Evolutionary conservation across 2,888 invertebrate genomes (phyloP).

Genomic region (Mythimna ferrago): DNA sequence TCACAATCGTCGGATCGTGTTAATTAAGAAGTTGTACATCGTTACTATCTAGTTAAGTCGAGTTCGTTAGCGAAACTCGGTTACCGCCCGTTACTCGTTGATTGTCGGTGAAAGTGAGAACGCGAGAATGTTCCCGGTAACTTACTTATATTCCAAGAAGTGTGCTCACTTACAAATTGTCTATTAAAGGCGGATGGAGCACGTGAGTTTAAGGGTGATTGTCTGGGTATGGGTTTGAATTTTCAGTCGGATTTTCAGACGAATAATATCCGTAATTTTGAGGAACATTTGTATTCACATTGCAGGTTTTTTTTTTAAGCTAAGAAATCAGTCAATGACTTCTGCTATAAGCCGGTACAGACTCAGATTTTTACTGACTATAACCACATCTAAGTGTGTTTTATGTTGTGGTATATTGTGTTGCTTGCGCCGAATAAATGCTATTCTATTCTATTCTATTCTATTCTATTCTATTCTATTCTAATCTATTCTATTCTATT

Average conservation of each 20-base stretch:
- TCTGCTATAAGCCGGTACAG: too few relatives aligned
- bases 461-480: too few relatives aligned
- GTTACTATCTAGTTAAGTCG: slow-evolving; percentile 84
- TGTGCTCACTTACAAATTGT: slow-evolving; percentile 55
- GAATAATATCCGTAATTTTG: too few relatives aligned
- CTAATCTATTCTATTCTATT: too few relatives aligned
- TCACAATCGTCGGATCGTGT: slow-evolving; percentile 75
- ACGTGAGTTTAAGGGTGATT: slow-evolving; percentile 15
- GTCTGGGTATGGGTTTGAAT: not conserved
- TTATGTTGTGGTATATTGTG: too few relatives aligned
- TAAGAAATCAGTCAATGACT: too few relatives aligned
- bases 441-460: too few relatives aligned
- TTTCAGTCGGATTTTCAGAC: not conserved
- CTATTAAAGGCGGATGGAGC: slow-evolving; percentile 35
- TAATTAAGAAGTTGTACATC: slow-evolving; percentile 85
- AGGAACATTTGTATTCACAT: too few relatives aligned
- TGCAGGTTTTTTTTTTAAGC: too few relatives aligned
- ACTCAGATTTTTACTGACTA: too few relatives aligned
- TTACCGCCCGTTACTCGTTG: slow-evolving; percentile 80
- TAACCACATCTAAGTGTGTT: too few relatives aligned
- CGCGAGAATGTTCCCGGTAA: slow-evolving; percentile 63
- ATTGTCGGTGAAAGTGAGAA: slow-evolving; percentile 84
- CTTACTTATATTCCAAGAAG: slow-evolving; percentile 58
- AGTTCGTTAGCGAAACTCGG: slow-evolving; percentile 86
- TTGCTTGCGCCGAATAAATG: too few relatives aligned